phyloP scores from a whole-genome alignment of 1,140 invertebrate species.

The Augochlora pura region DNA sequence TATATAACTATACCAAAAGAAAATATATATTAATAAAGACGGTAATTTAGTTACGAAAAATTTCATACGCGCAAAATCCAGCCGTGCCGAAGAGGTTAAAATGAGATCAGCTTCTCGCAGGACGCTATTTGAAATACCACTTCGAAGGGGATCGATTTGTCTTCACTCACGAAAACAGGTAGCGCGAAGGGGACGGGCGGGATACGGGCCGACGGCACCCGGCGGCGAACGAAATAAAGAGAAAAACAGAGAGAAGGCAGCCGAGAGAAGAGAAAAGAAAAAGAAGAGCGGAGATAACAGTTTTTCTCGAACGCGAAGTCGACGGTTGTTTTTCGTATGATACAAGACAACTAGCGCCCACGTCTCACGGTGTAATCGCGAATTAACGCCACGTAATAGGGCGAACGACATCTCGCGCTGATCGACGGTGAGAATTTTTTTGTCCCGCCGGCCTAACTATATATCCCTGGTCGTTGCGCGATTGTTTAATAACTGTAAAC shows the following conservation, averaged over 20 bases:
- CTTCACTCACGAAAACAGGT: slow-evolving; percentile 4
- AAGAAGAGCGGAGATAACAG: background rate
- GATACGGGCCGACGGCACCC: slow-evolving; percentile 1
- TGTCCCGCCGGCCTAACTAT: too few relatives aligned
- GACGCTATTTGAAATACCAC: too few relatives aligned
- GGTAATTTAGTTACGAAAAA: too few relatives aligned
- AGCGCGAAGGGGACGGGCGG: background rate
- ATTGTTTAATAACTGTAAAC: slow-evolving; percentile 17
- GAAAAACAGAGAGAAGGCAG: background rate
- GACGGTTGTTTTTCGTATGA: slow-evolving; percentile 44
- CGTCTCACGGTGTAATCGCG: slow-evolving; percentile 63
- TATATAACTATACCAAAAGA: too few relatives aligned
- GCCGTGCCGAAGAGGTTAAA: too few relatives aligned
- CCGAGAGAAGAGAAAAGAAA: background rate
- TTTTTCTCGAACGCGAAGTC: slow-evolving; percentile 10
- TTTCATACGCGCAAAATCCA: too few relatives aligned
- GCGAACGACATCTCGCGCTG: background rate
- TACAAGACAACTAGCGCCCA: slow-evolving; percentile 75
- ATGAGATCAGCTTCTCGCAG: too few relatives aligned
- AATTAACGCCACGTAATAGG: background rate
- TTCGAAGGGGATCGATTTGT: slow-evolving; percentile 22
- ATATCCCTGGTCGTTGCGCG: background rate
- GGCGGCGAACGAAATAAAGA: background rate
- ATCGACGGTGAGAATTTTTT: too few relatives aligned
- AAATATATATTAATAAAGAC: too few relatives aligned